phyloP scores from a whole-genome alignment of 2,797 vertebrate species.

The Buphagus erythrorhynchus region DNA sequence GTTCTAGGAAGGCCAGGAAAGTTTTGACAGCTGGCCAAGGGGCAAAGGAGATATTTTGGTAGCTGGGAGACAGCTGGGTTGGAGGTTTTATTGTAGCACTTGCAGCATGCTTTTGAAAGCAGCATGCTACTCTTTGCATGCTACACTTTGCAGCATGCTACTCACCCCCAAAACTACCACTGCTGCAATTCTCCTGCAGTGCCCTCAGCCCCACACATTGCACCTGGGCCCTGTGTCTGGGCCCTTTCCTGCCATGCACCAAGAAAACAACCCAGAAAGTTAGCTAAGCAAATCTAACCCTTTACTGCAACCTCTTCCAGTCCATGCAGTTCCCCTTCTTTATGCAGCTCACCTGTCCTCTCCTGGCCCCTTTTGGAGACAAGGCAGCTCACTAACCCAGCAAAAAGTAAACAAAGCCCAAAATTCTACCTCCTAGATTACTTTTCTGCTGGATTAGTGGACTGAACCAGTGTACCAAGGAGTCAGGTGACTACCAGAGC shows the following conservation, averaged over 20 bases:
- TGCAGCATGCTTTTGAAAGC: slow-evolving; percentile 24
- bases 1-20: not conserved
- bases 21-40: slow-evolving; percentile 52
- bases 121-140: not conserved
- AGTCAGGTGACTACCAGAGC: not conserved
- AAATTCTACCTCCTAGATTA: not conserved
- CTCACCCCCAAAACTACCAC: not conserved
- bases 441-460: not conserved
- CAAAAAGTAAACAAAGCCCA: not conserved
- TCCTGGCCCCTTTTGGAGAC: not conserved
- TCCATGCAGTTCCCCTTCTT: not conserved
- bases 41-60: slow-evolving; percentile 42
- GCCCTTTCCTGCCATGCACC: fast-evolving
- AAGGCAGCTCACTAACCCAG: not conserved
- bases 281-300: not conserved
- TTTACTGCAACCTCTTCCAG: not conserved
- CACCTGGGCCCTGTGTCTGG: fast-evolving
- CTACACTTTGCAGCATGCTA: no score
- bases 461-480: not conserved
- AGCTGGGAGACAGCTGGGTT: slow-evolving; percentile 13
- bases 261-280: not conserved
- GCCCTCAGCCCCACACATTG: not conserved
- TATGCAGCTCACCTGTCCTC: not conserved
- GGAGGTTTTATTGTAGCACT: not conserved
- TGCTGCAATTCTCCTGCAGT: not conserved